A percentile compares a stretch with the other conserved stretches of the same genome.
phyloP scores from a whole-genome alignment of 2,113 vertebrate genomes.

The Elaphurus davidianus region DNA sequence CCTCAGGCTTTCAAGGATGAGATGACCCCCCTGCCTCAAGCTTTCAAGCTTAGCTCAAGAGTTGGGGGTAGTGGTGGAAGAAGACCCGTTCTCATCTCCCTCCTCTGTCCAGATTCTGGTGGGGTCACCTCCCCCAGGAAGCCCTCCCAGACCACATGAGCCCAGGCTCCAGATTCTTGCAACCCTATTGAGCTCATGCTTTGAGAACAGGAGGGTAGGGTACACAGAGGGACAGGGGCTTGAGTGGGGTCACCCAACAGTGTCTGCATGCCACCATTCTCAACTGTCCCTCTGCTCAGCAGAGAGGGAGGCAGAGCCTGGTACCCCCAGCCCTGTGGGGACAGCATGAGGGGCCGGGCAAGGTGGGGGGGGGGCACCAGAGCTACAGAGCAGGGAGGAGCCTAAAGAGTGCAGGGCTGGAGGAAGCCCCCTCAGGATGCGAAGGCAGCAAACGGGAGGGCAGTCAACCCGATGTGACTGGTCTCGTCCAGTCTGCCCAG shows the following conservation, averaged over 20 bases:
- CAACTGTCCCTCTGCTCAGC: not conserved
- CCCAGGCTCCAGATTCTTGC: not conserved
- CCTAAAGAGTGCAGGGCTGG: not conserved
- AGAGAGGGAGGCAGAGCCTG: not conserved
- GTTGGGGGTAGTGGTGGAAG: not conserved
- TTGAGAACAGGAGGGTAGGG: rapidly evolving
- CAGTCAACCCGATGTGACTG: not conserved
- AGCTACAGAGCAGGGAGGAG: not conserved
- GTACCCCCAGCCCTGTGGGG: not conserved
- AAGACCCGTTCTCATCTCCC: not conserved
- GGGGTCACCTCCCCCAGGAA: not conserved
- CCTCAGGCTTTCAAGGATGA: not conserved
- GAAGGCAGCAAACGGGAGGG: too few species aligned
- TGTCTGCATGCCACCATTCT: not conserved
- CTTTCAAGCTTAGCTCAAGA: not conserved
- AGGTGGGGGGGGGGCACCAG: not conserved
- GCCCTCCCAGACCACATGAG: not conserved
- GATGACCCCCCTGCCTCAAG: not conserved
- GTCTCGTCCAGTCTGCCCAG: rapidly evolving
- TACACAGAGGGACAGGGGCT: rapidly evolving
- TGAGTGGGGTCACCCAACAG: not conserved
- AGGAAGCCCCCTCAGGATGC: not conserved
- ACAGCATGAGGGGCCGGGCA: not conserved
- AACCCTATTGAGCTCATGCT: not conserved
- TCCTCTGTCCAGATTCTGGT: not conserved